Percentiles rank a stretch among this genome's conserved stretches.
These are phyloP conservation scores for Geodia barretti DNA, from an alignment of 37 sponge, comb jelly and placozoan species.

Conservation along the genomic window DNA sequence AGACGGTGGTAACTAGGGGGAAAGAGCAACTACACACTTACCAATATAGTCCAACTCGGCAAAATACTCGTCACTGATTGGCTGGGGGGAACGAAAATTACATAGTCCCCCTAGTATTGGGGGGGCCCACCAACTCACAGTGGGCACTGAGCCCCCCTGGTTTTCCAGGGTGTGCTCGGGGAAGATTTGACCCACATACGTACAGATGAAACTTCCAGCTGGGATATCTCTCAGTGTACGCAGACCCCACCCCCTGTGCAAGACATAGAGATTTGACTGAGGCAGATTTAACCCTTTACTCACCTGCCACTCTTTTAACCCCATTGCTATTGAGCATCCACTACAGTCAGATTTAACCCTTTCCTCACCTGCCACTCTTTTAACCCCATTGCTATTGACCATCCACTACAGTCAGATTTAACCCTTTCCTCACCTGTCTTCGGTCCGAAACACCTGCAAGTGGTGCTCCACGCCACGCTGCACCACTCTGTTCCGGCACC, in stretches of 20 bases:
- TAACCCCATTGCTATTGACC: too few relatives aligned
- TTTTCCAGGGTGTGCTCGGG: slow-evolving; percentile 16
- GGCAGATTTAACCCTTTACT: too few relatives aligned
- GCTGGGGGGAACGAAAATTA: background rate
- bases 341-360: too few relatives aligned
- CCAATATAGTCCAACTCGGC: slow-evolving; percentile 95
- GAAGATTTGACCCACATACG: slow-evolving; percentile 46
- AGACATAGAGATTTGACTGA: too few relatives aligned
- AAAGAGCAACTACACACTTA: slow-evolving; percentile 12
- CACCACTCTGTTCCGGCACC: slow-evolving; percentile 86
- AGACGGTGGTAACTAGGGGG: background rate
- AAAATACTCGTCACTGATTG: slow-evolving; percentile 77
- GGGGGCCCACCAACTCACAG: slow-evolving; percentile 14
- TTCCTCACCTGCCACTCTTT: too few relatives aligned
- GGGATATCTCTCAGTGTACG: slow-evolving; percentile 86
- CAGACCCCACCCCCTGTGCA: slow-evolving; percentile 88
- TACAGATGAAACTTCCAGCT: slow-evolving; percentile 77
- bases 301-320: too few relatives aligned
- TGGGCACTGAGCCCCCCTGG: slow-evolving; percentile 39
- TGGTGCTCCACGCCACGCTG: slow-evolving; percentile 70
- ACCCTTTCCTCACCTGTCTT: slow-evolving; percentile 54
- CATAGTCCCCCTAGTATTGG: background rate
- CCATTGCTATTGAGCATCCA: too few relatives aligned
- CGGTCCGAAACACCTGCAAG: slow-evolving; percentile 80
- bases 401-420: too few relatives aligned